A percentile compares a stretch with the other conserved stretches of the same genome.
Conservation (phyloP, 2,113 vertebrate genomes). For the Xiphorhynchus elegans region DNA sequence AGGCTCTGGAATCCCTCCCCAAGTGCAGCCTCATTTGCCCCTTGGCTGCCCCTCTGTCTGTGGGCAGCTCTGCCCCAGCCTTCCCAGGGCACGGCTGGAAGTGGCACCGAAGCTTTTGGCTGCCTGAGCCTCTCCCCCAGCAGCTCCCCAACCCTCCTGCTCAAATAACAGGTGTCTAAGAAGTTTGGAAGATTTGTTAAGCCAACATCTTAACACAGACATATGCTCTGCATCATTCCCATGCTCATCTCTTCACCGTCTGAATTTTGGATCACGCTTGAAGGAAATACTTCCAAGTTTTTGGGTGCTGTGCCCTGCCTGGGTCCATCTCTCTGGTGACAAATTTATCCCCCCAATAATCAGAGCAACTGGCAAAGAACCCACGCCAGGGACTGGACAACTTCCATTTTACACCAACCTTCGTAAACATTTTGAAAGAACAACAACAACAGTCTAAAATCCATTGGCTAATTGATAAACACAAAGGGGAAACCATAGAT, state of each 20-base stretch:
- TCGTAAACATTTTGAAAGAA: neutral
- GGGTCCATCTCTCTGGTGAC: neutral
- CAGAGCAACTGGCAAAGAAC: neutral
- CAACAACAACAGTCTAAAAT: neutral
- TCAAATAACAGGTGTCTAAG: neutral
- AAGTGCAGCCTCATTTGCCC: rapidly evolving
- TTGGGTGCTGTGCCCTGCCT: neutral
- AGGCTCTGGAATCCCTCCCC: neutral
- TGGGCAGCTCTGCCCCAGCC: neutral
- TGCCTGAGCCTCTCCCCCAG: neutral
- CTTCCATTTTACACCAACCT: neutral
- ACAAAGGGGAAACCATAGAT: neutral
- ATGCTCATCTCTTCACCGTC: neutral
- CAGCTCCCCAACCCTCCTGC: neutral
- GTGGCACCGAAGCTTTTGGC: neutral
- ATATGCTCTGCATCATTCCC: neutral
- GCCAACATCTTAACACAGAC: neutral
- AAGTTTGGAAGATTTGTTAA: neutral
- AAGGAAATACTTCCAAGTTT: neutral
- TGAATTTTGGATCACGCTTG: neutral
- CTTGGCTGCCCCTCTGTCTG: neutral
- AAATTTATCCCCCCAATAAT: neutral
- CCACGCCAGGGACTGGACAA: neutral
- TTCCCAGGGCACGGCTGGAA: neutral
- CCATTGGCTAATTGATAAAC: neutral